Evolutionary conservation across 2,888 invertebrate genomes (phyloP), one percentile per base, ranked within the genome.

Genomic region (Nebria brevicollis): DNA sequence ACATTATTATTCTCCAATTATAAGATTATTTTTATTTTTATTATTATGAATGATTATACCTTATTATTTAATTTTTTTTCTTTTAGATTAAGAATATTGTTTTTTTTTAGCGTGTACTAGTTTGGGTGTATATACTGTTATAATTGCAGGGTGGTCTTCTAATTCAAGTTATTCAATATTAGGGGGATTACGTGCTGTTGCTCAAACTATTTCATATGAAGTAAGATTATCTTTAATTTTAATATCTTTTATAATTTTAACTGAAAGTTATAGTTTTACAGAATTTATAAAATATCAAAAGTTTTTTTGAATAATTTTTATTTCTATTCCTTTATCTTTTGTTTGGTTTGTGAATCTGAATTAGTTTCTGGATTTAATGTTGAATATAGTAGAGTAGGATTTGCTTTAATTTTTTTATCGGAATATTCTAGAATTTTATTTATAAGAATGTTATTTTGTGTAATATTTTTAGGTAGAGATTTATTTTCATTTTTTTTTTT

Each of bases 301-400:
- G 83, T 86, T 89, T 86, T 84, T 91, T 87, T 93, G 92, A 87
- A 91, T 92, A 90, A 77, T 92, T 86, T 91, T 88, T 85, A 20
- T 92, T 83, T 90, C 90, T 87, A 88, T 92, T 84, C 92, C 92
- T 85, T 90, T 93, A 87, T 84, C 84, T 42, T 77, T 77, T 77
- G 64, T 77, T 72, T 77, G 77, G 85, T 87, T 93, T 85, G 90
- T 0, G 95, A 95, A 85, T 94, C 94, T 82, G 95, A 95, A 84
- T 91, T 95, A 89, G 94, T 95, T 84, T 94, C 94, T 1, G 95
- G 95, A 0, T 95, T 94, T 94, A 95, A 95, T 92, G 90, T 94
- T 84, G 95, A 95, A 83, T 95, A 94, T 91, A 92, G 93, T 90
- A 92, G 93, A 85, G 92, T 93, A 0, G 91, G 92, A 10, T 94